Evolutionary conservation across 2,113 vertebrate species (phyloP).

Genomic region (Chrysochloris asiatica): DNA sequence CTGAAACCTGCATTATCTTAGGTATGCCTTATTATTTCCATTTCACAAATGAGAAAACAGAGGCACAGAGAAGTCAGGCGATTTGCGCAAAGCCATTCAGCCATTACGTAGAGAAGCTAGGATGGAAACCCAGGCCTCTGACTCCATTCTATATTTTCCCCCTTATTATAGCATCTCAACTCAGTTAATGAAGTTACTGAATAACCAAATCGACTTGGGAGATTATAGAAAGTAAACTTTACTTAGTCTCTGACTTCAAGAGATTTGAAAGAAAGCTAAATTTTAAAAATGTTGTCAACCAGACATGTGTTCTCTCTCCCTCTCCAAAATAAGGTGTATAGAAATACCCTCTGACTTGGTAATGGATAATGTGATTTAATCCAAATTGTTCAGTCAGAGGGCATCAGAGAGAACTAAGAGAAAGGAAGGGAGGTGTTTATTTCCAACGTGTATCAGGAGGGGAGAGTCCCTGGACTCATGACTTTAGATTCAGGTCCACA

Average conservation of each 20-base stretch:
- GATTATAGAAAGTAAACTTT: neutral
- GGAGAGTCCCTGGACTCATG: neutral
- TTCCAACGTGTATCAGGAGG: neutral
- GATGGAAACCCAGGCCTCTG: neutral
- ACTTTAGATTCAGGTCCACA: neutral
- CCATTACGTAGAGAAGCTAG: neutral
- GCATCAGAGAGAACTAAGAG: fast-evolving
- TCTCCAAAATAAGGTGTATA: neutral
- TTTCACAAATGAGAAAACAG: neutral
- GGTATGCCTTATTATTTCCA: neutral
- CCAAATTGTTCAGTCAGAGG: neutral
- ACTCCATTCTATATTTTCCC: neutral
- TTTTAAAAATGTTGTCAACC: neutral
- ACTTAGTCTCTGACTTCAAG: neutral
- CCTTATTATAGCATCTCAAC: neutral
- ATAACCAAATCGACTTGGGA: neutral
- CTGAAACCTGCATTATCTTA: too few relatives aligned
- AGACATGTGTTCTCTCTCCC: neutral
- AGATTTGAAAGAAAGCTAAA: neutral
- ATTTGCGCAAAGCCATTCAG: neutral
- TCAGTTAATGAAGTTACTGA: neutral
- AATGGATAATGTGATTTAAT: neutral
- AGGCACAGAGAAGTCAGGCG: neutral
- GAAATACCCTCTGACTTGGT: neutral
- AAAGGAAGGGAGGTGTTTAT: neutral